Evolutionary conservation across 2,797 vertebrate genomes (phyloP).

Genomic region (Micropoecilia bifurca): DNA sequence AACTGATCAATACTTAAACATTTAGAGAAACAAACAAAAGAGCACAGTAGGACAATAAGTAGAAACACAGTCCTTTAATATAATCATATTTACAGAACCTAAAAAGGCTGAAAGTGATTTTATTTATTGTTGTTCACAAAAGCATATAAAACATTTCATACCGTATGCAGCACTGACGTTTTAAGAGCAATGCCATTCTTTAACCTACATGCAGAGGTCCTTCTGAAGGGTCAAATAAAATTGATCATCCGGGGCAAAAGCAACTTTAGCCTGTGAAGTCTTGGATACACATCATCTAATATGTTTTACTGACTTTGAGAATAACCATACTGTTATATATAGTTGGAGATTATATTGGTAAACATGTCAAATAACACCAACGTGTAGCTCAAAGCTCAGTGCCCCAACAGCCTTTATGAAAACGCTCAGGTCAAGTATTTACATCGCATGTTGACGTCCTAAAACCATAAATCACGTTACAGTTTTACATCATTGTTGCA

Average conservation of each 20-base stretch:
- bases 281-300: conserved; percentile 46
- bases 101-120: conserved; percentile 37
- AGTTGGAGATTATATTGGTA: conserved; percentile 44
- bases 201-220: conserved; percentile 65
- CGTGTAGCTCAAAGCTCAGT: conserved; percentile 16
- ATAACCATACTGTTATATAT: conserved; percentile 45
- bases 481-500: conserved; percentile 27
- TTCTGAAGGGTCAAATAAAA: conserved; percentile 44
- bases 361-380: conserved; percentile 40
- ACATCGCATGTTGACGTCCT: conserved; percentile 44
- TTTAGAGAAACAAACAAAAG: neutral
- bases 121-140: conserved; percentile 46
- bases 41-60: conserved; percentile 18
- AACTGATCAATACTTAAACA: neutral
- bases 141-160: conserved; percentile 61
- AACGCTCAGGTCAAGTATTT: conserved; percentile 40
- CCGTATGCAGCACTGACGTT: conserved; percentile 50
- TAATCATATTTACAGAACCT: conserved; percentile 60
- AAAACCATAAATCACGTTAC: conserved; percentile 38
- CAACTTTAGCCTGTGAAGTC: conserved; percentile 29
- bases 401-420: conserved; percentile 23
- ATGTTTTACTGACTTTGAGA: conserved; percentile 30
- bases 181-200: conserved; percentile 36
- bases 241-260: conserved; percentile 36
- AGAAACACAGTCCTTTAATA: conserved; percentile 77